These are phyloP conservation scores for Rhinoraja longicauda DNA, from an alignment of 2,797 vertebrate species.

Conservation along the genomic window DNA sequence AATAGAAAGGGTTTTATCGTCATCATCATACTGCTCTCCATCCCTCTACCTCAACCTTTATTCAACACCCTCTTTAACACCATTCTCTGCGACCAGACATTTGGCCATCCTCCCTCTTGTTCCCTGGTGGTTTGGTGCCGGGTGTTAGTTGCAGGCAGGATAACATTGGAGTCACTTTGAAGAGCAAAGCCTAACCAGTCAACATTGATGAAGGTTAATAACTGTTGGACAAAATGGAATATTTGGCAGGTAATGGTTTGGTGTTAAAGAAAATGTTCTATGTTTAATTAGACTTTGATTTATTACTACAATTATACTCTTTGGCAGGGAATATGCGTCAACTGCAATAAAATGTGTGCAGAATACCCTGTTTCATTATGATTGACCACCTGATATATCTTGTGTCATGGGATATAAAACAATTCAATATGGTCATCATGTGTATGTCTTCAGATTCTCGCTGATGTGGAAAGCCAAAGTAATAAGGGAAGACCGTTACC, in stretches of 20 bases:
- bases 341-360: constrained; percentile 58
- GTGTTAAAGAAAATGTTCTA: background rate
- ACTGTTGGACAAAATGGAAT: background rate
- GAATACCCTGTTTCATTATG: constrained; percentile 64
- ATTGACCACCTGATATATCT: constrained; percentile 58
- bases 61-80: too few species aligned
- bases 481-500: background rate
- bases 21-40: too few species aligned
- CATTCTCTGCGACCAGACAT: too few species aligned
- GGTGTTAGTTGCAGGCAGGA: background rate
- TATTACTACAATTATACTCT: background rate
- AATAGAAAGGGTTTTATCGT: too few species aligned
- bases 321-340: constrained; percentile 55
- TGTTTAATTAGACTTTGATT: background rate
- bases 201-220: background rate
- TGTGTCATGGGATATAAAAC: constrained; percentile 65
- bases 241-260: background rate
- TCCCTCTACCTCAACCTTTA: too few species aligned
- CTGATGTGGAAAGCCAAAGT: constrained; percentile 72
- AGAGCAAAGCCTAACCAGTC: background rate
- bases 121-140: too few species aligned
- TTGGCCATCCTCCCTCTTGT: too few species aligned
- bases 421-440: constrained; percentile 61
- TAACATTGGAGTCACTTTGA: background rate
- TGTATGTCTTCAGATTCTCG: constrained; percentile 64